Evolutionary conservation across 35 echinoderm and acorn worm species (phyloP), one percentile per base, ranked within the genome.

Genomic region (Strongylocentrotus purpuratus): DNA sequence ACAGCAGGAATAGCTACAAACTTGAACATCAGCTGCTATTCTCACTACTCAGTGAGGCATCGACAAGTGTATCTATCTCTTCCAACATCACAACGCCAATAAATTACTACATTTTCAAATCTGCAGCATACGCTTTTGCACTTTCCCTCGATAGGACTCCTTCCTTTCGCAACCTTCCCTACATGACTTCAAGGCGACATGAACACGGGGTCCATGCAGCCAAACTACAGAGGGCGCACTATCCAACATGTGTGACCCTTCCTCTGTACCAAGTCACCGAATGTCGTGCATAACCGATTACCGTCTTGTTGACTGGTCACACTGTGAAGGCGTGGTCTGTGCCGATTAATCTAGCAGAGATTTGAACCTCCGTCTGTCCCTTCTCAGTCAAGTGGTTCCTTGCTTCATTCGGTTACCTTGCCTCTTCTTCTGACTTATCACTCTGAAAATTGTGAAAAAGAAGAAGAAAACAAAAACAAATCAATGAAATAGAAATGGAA

Each of bases 311-410:
- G 65, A 78, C 18, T 7, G 20, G 65, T 78, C 65, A 18, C 20
- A 78, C 22, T 7, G 65, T n/a, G 28, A 78, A 22, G 65, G 65
- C 8, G 65, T 5, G 65, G 65, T 78, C 25, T 71, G 17, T 71
- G 61, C 17, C 17, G 20, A 28, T 8, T 28, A 78, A 31, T 78
- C 65, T 8, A 78, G 65, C 4, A 78, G 65, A 78, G 65, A 78
- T 78, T 78, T 78, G 65, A 78, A 78, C 65, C 65, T 78, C 65
- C 65, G 65, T n/a, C 65, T 78, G 65, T n/a, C 65, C 28, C 65
- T 4, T n/a, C 65, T 78, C 65, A 78, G 65, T 78, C 65, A 78
- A 78, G 65, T 78, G 65, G 65, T 78, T n/a, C 7, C 65, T 78
- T 78, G 65, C 65, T 78, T 78, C 65, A 78, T 78, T 18, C 65